Percentiles rank a stretch among this genome's conserved stretches.
These are phyloP conservation scores for Scaptomyza flava DNA, from an alignment of 2,888 invertebrate genomes.

Conservation along the genomic window DNA sequence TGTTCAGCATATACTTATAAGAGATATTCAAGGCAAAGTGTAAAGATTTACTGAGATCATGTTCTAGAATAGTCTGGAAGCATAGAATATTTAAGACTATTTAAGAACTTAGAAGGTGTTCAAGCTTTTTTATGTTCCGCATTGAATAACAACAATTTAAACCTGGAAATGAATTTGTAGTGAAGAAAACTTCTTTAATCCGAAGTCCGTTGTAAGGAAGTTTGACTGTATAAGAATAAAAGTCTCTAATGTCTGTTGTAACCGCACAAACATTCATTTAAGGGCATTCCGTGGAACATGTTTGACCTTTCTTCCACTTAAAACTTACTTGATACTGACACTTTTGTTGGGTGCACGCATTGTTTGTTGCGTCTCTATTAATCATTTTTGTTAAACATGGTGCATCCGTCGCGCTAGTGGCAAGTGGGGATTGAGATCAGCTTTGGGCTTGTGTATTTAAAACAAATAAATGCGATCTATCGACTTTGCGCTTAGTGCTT, in stretches of 20 bases:
- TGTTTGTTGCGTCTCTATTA: conserved; percentile 39
- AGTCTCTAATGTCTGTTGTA: neutral
- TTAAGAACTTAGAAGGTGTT: neutral
- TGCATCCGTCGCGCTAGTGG: conserved; percentile 46
- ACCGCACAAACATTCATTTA: neutral
- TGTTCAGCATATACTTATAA: neutral
- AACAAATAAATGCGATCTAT: conserved; percentile 2
- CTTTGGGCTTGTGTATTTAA: conserved; percentile 14
- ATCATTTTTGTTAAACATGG: conserved; percentile 44
- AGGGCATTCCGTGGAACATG: too few relatives aligned
- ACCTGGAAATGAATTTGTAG: too few relatives aligned
- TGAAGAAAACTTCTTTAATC: too few relatives aligned
- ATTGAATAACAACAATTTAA: neutral
- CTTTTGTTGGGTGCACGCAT: conserved; percentile 40
- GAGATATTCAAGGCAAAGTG: neutral
- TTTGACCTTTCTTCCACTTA: too few relatives aligned
- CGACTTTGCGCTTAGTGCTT: neutral
- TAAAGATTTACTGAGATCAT: neutral
- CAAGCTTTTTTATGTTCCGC: neutral
- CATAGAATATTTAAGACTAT: too few relatives aligned
- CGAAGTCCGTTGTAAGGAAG: too few relatives aligned
- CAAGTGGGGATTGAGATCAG: conserved; percentile 30
- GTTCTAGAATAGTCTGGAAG: neutral
- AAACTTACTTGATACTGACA: conserved; percentile 1
- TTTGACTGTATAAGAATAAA: neutral